Conservation (phyloP, 2,113 vertebrate genomes). For the Castor canadensis region DNA sequence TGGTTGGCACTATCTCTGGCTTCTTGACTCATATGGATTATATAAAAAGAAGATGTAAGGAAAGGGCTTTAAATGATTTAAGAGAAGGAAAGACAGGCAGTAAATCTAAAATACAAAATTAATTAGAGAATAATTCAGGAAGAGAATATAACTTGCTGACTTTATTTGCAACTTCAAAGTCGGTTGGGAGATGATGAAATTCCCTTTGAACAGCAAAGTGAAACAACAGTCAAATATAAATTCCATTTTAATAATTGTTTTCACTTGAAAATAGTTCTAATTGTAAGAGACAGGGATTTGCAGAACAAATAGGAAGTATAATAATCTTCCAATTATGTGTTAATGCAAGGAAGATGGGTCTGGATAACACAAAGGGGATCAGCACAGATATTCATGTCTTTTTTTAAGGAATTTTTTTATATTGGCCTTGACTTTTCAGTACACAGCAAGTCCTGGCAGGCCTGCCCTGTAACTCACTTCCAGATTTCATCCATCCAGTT, state of each 20-base stretch:
- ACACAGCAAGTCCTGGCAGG: fast-evolving
- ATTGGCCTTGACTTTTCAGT: neutral
- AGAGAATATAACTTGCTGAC: neutral
- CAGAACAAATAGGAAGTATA: neutral
- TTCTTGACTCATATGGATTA: neutral
- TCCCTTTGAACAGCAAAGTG: constrained; percentile 6
- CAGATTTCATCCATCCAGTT: no score
- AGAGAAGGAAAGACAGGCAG: constrained; percentile 11
- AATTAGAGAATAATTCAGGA: constrained; percentile 55
- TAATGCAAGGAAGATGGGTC: neutral
- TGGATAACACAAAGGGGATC: neutral
- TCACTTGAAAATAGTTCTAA: constrained; percentile 13
- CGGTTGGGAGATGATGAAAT: neutral
- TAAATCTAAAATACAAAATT: constrained; percentile 48
- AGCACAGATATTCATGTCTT: neutral
- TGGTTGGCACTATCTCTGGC: neutral
- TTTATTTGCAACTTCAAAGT: constrained; percentile 48
- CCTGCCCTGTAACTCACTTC: fast-evolving
- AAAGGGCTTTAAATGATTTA: neutral
- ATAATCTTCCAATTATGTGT: neutral
- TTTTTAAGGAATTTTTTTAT: neutral
- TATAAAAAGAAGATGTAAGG: constrained; percentile 5
- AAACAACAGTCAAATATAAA: constrained; percentile 31
- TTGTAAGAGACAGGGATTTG: neutral
- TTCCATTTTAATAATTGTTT: constrained; percentile 49